These are phyloP conservation scores for Melanotus villosus DNA, from an alignment of 2,888 invertebrate genomes.

Conservation along the genomic window DNA sequence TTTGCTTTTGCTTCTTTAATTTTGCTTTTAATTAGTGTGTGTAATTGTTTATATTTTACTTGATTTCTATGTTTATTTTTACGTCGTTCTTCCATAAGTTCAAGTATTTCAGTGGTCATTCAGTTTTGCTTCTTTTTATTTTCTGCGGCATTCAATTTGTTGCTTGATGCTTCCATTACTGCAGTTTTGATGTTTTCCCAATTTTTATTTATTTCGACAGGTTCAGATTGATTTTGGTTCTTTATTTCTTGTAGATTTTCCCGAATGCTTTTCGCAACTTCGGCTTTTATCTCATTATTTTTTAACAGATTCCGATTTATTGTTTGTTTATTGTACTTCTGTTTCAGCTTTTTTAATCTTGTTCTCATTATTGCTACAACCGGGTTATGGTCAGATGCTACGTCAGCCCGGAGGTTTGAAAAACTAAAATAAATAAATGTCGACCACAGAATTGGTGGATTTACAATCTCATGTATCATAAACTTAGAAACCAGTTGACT, in stretches of 20 bases:
- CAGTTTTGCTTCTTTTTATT: conserved; percentile 12
- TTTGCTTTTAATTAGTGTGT: conserved; percentile 12
- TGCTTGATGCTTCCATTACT: background rate
- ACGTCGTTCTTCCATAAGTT: conserved; percentile 30
- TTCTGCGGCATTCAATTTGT: background rate
- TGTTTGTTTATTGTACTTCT: conserved; percentile 3
- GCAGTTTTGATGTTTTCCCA: background rate
- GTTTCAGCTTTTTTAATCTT: background rate
- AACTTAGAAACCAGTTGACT: no score
- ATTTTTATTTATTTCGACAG: background rate
- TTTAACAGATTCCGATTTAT: background rate
- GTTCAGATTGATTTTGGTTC: background rate
- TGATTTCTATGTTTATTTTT: conserved; percentile 1
- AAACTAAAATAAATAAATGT: no score
- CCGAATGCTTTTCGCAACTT: background rate
- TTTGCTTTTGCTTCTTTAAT: conserved; percentile 33
- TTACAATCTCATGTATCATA: no score
- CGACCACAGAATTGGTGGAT: no score
- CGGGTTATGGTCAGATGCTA: background rate
- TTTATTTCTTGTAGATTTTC: background rate
- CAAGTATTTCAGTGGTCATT: conserved; percentile 17
- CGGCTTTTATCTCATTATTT: background rate
- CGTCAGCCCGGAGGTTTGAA: background rate
- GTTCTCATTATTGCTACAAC: background rate
- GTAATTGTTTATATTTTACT: conserved; percentile 6